Evolutionary conservation across 2,113 vertebrate species (phyloP), one percentile per base, ranked within the genome.

Genomic region (Rhabdomys dilectus): DNA sequence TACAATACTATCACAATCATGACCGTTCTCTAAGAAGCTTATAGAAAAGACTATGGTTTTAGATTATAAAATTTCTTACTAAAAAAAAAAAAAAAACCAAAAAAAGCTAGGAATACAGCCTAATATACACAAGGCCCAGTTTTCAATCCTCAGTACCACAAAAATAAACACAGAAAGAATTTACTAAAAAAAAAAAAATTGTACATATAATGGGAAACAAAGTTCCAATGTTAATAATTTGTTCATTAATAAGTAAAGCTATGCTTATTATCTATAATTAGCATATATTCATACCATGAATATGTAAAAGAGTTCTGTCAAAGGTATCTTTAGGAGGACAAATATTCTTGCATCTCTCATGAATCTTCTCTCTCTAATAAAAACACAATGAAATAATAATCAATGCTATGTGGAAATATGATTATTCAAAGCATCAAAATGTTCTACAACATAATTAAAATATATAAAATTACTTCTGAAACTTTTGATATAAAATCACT

Each of bases 331-430:
- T 99, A 97, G 98, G 98, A 92, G 99, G 99, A 98, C 99, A 99
- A 98, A 99, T 98, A 88, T 96, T 99, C 98, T 99, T 99, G 98
- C 99, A 99, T 93, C 98, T 99, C 93, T 99, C 99, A 78, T 99
- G 99, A 98, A 99, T 99, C 97, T 99, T 99, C 98, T 99, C 99
- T 98, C 99, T 99, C 99, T 99, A 98, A 88, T 97, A 98, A 98
- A 98, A 70, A 98, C 51, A 98, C n/a, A 96, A 73, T 78, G 64
- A 78, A 97, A 96, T 73, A 36, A 73, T 91, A 29, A 39, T 96
- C 19, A 97, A 92, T 82, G 89, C 90, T 96, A 85, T 29, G 31
- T 75, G 11, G 48, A 77, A 96, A 95, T 91, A 73, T 88, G 21
- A 96, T 53, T 42, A 97, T 91, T 89, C 29, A 91, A 91, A 81